Percentiles rank a stretch among this genome's conserved stretches.
Evolutionary conservation across 2,113 vertebrate genomes (phyloP).

Genomic region (Menidia beryllina): DNA sequence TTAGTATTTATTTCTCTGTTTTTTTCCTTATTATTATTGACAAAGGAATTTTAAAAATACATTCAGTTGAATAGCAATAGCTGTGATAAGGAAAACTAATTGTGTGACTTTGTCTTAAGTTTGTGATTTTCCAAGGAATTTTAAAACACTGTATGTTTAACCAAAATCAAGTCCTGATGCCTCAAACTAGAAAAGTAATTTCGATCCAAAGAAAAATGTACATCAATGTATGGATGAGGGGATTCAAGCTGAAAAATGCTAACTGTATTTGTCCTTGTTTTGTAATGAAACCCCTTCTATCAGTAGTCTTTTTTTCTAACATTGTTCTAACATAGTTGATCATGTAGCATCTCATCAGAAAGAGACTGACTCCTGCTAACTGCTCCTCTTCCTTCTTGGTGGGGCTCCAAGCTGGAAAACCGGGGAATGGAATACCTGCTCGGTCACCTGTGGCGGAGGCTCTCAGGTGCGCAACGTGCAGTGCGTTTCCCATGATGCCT

Average conservation of each 20-base stretch:
- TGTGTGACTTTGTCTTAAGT: too few relatives aligned
- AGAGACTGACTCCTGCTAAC: background rate
- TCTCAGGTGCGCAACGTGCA: conserved; percentile 89
- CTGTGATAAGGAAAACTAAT: too few relatives aligned
- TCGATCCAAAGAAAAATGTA: background rate
- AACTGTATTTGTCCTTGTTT: background rate
- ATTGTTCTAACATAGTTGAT: background rate
- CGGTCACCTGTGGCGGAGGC: conserved; percentile 89
- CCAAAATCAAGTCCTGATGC: background rate
- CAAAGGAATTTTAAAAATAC: too few relatives aligned
- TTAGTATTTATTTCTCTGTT: too few relatives aligned
- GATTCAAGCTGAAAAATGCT: background rate
- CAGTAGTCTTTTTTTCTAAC: background rate
- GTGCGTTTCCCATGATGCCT: conserved; percentile 83
- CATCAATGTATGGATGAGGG: background rate
- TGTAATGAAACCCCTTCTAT: conserved; percentile 11
- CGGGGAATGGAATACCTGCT: conserved; percentile 89
- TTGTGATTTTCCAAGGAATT: too few relatives aligned
- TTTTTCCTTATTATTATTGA: too few relatives aligned
- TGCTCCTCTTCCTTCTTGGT: too few relatives aligned
- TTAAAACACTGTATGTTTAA: too few relatives aligned
- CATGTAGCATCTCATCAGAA: background rate
- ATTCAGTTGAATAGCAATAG: too few relatives aligned
- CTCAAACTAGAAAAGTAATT: background rate
- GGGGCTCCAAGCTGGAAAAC: conserved; percentile 86